phyloP scores from a whole-genome alignment of 2,113 vertebrate genomes.

The Tenrec ecaudatus region DNA sequence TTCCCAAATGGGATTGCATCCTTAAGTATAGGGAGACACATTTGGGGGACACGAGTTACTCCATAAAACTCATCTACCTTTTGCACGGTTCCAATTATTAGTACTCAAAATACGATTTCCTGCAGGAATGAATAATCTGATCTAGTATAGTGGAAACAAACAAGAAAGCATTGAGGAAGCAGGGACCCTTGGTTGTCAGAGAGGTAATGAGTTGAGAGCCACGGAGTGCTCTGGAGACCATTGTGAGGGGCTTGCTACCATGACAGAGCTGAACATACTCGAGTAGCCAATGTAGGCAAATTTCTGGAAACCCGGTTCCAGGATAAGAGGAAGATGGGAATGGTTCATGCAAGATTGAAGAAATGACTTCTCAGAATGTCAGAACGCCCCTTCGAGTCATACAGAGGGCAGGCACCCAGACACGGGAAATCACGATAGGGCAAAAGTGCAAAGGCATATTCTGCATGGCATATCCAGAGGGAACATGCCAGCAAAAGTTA shows the following conservation, averaged over 20 bases:
- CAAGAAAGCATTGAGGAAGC: not conserved
- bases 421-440: not conserved
- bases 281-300: not conserved
- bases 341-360: not conserved
- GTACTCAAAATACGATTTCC: not conserved
- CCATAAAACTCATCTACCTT: not conserved
- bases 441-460: not conserved
- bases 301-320: not conserved
- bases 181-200: not conserved
- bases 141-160: not conserved
- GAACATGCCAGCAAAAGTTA: not conserved
- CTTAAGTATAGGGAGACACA: not conserved
- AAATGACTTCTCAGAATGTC: not conserved
- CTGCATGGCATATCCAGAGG: conserved; percentile 28
- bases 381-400: not conserved
- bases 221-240: too few species aligned
- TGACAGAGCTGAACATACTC: not conserved
- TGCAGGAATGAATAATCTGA: not conserved
- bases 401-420: not conserved
- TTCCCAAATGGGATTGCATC: not conserved
- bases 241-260: too few species aligned
- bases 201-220: not conserved
- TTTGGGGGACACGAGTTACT: not conserved
- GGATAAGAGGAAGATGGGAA: not conserved
- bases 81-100: not conserved